Evolutionary conservation across 2,888 invertebrate genomes (phyloP).

Genomic region (Drosophila bunnanda): DNA sequence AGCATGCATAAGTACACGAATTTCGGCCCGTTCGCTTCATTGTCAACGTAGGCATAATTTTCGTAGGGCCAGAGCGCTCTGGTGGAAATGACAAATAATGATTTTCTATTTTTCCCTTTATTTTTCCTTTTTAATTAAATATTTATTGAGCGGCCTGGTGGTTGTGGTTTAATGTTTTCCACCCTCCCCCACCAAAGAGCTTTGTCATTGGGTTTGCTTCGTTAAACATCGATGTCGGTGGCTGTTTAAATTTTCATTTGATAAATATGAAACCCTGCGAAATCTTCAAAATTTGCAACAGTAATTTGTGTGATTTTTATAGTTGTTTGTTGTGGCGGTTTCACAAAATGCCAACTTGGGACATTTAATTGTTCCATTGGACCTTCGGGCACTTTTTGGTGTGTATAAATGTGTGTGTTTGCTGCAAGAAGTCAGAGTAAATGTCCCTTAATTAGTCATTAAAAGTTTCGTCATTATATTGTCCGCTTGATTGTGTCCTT

Average conservation of each 20-base stretch:
- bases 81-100: conserved; percentile 65
- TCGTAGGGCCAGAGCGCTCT: conserved; percentile 34
- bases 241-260: conserved; percentile 69
- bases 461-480: conserved; percentile 61
- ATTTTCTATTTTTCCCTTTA: conserved; percentile 49
- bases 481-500: conserved; percentile 29
- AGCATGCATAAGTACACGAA: conserved; percentile 53
- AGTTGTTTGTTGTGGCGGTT: conserved; percentile 31
- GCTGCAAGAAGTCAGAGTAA: conserved; percentile 18
- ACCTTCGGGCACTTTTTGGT: conserved; percentile 43
- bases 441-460: conserved; percentile 65
- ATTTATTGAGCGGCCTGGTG: conserved; percentile 67
- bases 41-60: conserved; percentile 31
- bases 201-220: conserved; percentile 60
- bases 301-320: conserved; percentile 29
- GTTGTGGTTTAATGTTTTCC: conserved; percentile 20
- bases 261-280: conserved; percentile 61
- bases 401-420: conserved; percentile 11
- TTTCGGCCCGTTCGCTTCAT: conserved; percentile 1
- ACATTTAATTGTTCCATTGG: conserved; percentile 52
- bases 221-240: conserved; percentile 44
- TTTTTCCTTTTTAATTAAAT: conserved; percentile 68
- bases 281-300: conserved; percentile 33
- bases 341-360: conserved; percentile 47
- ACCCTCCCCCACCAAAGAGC: conserved; percentile 23